Conservation (phyloP, 2,797 vertebrate species). For the Potorous gilbertii region DNA sequence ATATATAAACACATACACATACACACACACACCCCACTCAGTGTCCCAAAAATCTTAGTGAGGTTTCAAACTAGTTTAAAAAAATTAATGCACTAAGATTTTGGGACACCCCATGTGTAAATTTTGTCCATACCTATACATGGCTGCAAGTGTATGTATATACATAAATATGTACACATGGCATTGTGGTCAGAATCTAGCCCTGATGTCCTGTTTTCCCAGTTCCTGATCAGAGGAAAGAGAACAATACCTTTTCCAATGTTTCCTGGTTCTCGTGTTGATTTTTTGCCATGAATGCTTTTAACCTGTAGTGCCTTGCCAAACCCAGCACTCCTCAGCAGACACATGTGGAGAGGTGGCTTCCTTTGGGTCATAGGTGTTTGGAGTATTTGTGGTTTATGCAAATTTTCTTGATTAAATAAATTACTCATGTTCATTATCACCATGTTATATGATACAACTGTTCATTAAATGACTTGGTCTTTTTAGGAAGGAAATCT, state of each 20-base stretch:
- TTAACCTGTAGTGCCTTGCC: not conserved
- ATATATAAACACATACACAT: not conserved
- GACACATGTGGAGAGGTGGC: not conserved
- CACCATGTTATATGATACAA: not conserved
- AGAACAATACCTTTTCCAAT: not conserved
- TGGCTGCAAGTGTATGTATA: not conserved
- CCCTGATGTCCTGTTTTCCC: not conserved
- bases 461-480: not conserved
- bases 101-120: not conserved
- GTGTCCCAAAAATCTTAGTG: not conserved
- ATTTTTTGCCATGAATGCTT: not conserved
- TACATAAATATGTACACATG: not conserved
- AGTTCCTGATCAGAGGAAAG: not conserved
- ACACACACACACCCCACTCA: not conserved
- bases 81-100: not conserved
- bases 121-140: not conserved
- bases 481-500: not conserved
- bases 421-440: not conserved
- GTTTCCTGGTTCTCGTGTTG: not conserved
- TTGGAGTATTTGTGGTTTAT: not conserved
- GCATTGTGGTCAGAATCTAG: not conserved
- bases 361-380: not conserved
- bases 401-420: not conserved
- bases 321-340: not conserved
- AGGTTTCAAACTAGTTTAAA: not conserved